Percentiles rank a stretch among this genome's conserved stretches.
Conservation (phyloP, 1,140 invertebrate species). For the Galleria mellonella region DNA sequence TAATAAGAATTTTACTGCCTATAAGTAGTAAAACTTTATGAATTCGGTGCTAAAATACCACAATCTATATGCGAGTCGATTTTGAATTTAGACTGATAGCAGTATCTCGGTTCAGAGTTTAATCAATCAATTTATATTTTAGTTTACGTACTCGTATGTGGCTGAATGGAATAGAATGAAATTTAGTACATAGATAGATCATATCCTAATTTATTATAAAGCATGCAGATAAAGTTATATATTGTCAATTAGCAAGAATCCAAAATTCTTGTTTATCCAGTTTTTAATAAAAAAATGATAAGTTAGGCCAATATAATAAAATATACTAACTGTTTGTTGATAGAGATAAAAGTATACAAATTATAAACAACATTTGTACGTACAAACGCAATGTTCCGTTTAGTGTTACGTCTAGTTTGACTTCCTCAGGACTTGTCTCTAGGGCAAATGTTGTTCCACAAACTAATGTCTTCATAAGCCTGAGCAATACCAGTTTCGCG, state of each 20-base stretch:
- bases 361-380: conserved; percentile 5
- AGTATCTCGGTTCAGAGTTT: conserved; percentile 15
- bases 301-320: too few species aligned
- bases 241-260: too few species aligned
- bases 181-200: too few species aligned
- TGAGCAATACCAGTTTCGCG: conserved; percentile 22
- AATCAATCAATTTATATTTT: conserved; percentile 33
- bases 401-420: conserved; percentile 6
- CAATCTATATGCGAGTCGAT: neutral
- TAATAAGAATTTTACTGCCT: conserved; percentile 45
- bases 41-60: conserved; percentile 5
- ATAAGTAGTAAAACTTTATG: conserved; percentile 45
- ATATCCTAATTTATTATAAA: too few species aligned
- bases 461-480: conserved; percentile 37
- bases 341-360: neutral
- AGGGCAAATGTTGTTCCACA: conserved; percentile 21
- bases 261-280: too few species aligned
- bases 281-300: too few species aligned
- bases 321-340: neutral
- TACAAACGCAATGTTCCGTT: conserved; percentile 2
- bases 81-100: neutral
- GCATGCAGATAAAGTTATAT: too few species aligned
- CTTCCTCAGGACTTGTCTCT: conserved; percentile 20
- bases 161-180: too few species aligned
- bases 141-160: too few species aligned